Evolutionary conservation across 2,797 vertebrate species (phyloP).

Genomic region (Stomatorhinus walkeri): DNA sequence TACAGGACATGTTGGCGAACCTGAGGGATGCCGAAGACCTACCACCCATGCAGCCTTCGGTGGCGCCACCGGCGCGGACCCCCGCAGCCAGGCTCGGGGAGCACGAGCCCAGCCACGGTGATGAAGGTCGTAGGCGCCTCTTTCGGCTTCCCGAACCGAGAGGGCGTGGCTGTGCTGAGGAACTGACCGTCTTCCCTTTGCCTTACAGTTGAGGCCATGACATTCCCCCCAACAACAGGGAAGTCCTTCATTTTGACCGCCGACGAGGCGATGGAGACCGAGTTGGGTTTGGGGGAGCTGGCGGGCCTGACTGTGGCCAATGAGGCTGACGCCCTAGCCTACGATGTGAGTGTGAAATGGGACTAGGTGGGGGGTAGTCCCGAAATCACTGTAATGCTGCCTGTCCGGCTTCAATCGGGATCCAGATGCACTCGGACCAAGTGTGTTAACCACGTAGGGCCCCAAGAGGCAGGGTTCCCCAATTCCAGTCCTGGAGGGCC

Average conservation of each 20-base stretch:
- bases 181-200: slow-evolving; percentile 4
- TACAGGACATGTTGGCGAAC: slow-evolving; percentile 99
- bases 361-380: background rate
- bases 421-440: background rate
- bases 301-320: slow-evolving; percentile 97
- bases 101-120: slow-evolving; percentile 79
- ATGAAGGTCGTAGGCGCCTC: slow-evolving; percentile 69
- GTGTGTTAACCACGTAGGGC: background rate
- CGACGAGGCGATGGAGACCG: slow-evolving; percentile 88
- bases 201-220: slow-evolving; percentile 80
- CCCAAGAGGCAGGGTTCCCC: background rate
- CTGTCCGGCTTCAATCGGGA: background rate
- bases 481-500: background rate
- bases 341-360: slow-evolving; percentile 74
- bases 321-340: slow-evolving; percentile 86
- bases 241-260: slow-evolving; percentile 93
- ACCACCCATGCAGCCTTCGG: slow-evolving; percentile 85
- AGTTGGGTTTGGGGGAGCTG: slow-evolving; percentile 88
- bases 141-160: background rate
- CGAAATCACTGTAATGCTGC: background rate
- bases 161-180: background rate
- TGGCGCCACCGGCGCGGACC: slow-evolving; percentile 76
- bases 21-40: slow-evolving; percentile 92
- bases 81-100: slow-evolving; percentile 79
- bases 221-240: slow-evolving; percentile 90